These are phyloP conservation scores for Tringa solitaria DNA, from an alignment of 2,113 vertebrate species.

Conservation along the genomic window DNA sequence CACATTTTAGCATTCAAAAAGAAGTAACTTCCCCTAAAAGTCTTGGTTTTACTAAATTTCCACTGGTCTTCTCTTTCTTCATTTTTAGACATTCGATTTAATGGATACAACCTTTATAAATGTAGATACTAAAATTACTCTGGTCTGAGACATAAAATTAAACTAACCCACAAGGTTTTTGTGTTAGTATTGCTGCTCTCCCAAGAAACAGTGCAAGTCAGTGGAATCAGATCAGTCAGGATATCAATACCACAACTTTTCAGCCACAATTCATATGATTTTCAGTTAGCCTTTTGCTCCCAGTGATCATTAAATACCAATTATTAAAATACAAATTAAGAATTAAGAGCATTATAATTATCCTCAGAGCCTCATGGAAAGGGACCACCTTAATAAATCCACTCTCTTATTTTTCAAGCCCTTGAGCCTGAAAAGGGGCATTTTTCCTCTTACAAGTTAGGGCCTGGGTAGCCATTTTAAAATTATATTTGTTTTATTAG, in stretches of 20 bases:
- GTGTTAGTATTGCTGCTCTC: not conserved
- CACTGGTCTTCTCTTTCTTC: not conserved
- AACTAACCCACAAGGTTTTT: not conserved
- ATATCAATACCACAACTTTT: not conserved
- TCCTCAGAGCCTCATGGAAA: not conserved
- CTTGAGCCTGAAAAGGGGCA: not conserved
- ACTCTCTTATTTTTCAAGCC: not conserved
- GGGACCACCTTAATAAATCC: not conserved
- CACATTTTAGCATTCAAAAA: not conserved
- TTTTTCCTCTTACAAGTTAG: not conserved
- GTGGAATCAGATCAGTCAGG: accelerated
- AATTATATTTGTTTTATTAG: not conserved
- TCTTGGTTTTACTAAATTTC: not conserved
- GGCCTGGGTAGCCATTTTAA: not conserved
- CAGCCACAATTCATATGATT: not conserved
- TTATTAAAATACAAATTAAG: not conserved
- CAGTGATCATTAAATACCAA: not conserved
- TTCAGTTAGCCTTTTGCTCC: not conserved
- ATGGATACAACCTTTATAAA: not conserved
- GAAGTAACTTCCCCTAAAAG: not conserved
- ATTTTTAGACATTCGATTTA: not conserved
- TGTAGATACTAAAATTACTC: not conserved
- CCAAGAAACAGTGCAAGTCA: not conserved
- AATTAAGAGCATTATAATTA: not conserved
- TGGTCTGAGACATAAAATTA: not conserved